Evolutionary conservation across 2,113 vertebrate species (phyloP).

Genomic region (Polypterus senegalus): DNA sequence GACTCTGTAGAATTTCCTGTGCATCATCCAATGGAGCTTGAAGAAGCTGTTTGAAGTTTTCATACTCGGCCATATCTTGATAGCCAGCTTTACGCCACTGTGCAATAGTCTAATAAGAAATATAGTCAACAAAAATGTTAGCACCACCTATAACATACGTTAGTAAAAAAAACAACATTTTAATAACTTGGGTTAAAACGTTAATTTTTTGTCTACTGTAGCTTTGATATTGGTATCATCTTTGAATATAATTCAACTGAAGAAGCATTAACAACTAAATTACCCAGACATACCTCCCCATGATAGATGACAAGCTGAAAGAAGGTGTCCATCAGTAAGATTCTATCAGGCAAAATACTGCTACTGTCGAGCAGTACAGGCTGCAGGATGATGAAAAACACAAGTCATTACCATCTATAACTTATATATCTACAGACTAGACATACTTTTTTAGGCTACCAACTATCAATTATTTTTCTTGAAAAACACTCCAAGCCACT

Average conservation of each 20-base stretch:
- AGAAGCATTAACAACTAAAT: background rate
- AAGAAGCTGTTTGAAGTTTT: conserved; percentile 92
- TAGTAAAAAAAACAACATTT: background rate
- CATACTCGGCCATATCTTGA: conserved; percentile 90
- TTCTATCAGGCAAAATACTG: conserved; percentile 88
- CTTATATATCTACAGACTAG: no score
- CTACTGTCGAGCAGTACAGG: conserved; percentile 94
- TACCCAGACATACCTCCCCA: conserved; percentile 64
- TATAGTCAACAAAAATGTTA: background rate
- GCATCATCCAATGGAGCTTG: conserved; percentile 88
- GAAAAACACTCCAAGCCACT: no score
- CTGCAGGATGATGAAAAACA: conserved; percentile 33
- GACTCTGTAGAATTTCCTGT: conserved; percentile 82
- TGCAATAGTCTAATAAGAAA: conserved; percentile 66
- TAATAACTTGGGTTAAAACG: background rate
- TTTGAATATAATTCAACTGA: no score
- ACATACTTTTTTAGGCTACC: no score
- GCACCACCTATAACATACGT: background rate
- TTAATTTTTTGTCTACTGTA: no score
- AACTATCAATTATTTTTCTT: no score
- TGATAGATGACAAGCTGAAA: conserved; percentile 96
- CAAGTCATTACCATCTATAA: no score
- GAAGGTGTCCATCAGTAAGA: conserved; percentile 94
- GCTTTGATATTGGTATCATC: no score
- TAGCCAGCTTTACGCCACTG: conserved; percentile 93